Evolutionary conservation across 2,797 vertebrate species (phyloP).

Genomic region (Bryconaethiops microstoma): DNA sequence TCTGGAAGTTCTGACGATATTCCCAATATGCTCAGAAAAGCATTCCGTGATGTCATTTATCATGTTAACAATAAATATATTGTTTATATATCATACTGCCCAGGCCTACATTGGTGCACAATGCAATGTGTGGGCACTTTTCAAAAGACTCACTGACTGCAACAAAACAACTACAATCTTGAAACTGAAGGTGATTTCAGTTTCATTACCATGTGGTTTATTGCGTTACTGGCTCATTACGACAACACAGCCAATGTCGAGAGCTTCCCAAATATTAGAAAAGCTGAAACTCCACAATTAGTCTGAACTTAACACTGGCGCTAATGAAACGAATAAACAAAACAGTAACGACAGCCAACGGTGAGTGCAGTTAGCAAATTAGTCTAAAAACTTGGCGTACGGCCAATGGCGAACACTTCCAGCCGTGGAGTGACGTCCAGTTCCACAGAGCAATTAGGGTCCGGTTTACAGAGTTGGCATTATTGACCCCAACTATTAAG

Average conservation of each 20-base stretch:
- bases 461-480: slow-evolving; percentile 32
- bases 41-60: too few relatives aligned
- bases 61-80: too few relatives aligned
- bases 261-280: background rate
- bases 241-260: background rate
- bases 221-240: background rate
- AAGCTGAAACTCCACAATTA: slow-evolving; percentile 8
- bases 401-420: background rate
- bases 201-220: background rate
- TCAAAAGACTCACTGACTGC: background rate
- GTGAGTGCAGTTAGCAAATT: background rate
- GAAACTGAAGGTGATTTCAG: background rate
- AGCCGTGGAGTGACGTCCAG: background rate
- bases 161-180: background rate
- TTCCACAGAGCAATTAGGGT: slow-evolving; percentile 38
- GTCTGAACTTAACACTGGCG: slow-evolving; percentile 8
- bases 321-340: slow-evolving; percentile 12
- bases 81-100: too few relatives aligned
- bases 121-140: background rate
- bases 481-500: slow-evolving; percentile 31
- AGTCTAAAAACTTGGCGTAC: background rate
- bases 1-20: too few relatives aligned
- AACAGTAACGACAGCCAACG: slow-evolving; percentile 2
- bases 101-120: background rate
- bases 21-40: too few relatives aligned